Evolutionary conservation across 1,140 invertebrate species (phyloP), one percentile per base, ranked within the genome.

Genomic region (Calosoma granatense): DNA sequence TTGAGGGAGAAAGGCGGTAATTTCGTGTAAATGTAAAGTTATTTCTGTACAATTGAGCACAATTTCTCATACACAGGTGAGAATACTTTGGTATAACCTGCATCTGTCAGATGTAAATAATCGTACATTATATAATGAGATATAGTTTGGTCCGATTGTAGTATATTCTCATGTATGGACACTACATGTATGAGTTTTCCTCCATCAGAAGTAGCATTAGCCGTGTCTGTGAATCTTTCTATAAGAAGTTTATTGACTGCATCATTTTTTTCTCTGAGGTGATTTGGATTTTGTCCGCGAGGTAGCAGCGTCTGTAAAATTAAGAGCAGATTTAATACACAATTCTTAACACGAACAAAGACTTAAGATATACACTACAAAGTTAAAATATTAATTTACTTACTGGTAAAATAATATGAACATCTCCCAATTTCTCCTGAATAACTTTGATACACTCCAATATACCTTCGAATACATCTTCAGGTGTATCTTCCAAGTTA

Each of bases 91-190:
- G 70, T 68, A 66, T 88, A 87, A 0, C 82, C 86, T 41, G 74
- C 64, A 58, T 79, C 75, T 1, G 83, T 85, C 20, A 86, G 71
- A 70, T 88, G 85, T 11, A 87, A 70, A 70, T 85, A 88, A 70
- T 89, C 86, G 61, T 81, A 79, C 80, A 88, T 83, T 61, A 88
- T 81, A 56, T 76, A 74, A 62, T 82, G 79, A 55, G 77, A 79
- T 55, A 88, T 85, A 0, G 73, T 74, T 19, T 81, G 82, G 61
- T 84, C 80, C 15, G 72, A 67, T 54, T 77, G 72, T 2, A 84
- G 76, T 55, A 81, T 73, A 20, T 76, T 75, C 21, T 79, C 73
- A 61, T 83, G 79, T 19, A 81, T 77, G 55, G 71, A 72, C 19
- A 82, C 70, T n/a, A 81, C 65, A 63, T 69, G 61, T 4, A 72